Evolutionary conservation across 2,888 invertebrate species (phyloP).

Genomic region (Coronaproctus castanopsis): DNA sequence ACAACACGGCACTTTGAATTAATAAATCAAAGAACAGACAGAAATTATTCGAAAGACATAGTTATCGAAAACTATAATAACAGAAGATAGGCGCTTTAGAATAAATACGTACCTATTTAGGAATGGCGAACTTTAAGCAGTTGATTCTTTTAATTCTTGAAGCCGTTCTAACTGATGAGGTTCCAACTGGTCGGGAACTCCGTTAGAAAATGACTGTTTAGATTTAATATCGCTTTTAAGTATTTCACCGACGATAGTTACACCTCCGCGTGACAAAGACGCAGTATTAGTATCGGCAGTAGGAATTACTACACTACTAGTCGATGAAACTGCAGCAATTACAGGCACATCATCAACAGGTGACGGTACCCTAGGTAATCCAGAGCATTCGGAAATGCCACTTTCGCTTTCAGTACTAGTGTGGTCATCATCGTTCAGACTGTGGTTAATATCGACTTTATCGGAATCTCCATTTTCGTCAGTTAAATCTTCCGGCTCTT

Average conservation of each 20-base stretch:
- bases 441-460: constrained; percentile 18
- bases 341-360: constrained; percentile 13
- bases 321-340: neutral
- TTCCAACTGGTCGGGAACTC: constrained; percentile 31
- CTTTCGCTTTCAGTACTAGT: constrained; percentile 19
- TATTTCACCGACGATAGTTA: neutral
- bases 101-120: too few species aligned
- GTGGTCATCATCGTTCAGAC: constrained; percentile 23
- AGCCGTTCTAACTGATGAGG: constrained; percentile 71
- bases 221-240: neutral
- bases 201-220: constrained; percentile 9
- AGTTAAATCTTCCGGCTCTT: constrained; percentile 19
- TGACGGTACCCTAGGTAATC: constrained; percentile 11
- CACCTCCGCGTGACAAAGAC: constrained; percentile 7
- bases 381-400: constrained; percentile 8
- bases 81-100: too few species aligned
- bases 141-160: constrained; percentile 75
- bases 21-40: too few species aligned
- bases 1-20: too few species aligned
- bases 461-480: constrained; percentile 12
- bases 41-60: too few species aligned
- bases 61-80: too few species aligned
- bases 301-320: constrained; percentile 13
- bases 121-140: constrained; percentile 66
- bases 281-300: constrained; percentile 7